These are phyloP conservation scores for Nebria salina DNA, from an alignment of 2,888 invertebrate genomes.

Conservation along the genomic window DNA sequence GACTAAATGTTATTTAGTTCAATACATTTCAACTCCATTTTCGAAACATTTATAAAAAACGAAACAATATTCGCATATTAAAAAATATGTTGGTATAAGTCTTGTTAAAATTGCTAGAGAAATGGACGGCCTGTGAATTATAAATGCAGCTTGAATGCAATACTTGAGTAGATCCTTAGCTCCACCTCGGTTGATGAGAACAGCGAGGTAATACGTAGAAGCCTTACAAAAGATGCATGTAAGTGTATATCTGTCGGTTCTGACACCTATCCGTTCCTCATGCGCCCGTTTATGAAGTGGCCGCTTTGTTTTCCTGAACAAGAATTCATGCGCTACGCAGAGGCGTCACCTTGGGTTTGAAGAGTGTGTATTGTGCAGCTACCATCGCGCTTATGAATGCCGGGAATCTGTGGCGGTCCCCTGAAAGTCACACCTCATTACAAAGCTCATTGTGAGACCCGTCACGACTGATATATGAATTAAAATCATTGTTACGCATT, in stretches of 20 bases:
- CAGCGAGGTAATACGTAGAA: neutral
- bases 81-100: neutral
- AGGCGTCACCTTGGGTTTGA: conserved; percentile 6
- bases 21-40: neutral
- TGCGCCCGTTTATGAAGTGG: conserved; percentile 34
- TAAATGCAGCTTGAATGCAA: neutral
- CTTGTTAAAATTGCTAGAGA: neutral
- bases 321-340: conserved; percentile 5
- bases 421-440: conserved; percentile 40
- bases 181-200: neutral
- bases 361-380: conserved; percentile 20
- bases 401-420: conserved; percentile 20
- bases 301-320: conserved; percentile 33
- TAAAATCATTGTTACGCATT: conserved; percentile 33
- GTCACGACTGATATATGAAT: conserved; percentile 37
- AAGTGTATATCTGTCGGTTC: neutral
- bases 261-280: conserved; percentile 13
- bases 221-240: conserved; percentile 9
- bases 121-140: neutral
- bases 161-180: neutral
- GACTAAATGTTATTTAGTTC: conserved; percentile 8
- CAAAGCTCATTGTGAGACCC: conserved; percentile 28
- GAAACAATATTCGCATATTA: neutral
- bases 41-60: neutral
- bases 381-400: conserved; percentile 2